phyloP scores from a whole-genome alignment of 2,113 vertebrate species.

The Colistium nudipinnis region DNA sequence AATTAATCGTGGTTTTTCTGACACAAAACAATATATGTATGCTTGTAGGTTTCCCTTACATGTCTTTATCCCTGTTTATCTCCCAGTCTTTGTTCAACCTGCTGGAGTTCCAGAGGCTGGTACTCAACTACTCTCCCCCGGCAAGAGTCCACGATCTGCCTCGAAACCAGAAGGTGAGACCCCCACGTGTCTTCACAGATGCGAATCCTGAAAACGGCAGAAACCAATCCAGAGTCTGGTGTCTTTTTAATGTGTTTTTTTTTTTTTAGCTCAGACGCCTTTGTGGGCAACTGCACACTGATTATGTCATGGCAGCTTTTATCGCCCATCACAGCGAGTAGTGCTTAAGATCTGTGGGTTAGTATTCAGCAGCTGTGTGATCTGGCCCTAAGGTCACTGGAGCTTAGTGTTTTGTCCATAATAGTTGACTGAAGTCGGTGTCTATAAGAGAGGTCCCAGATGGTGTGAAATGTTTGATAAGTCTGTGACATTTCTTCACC shows the following conservation, averaged over 20 bases:
- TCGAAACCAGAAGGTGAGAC: conserved; percentile 94
- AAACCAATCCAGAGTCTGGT: background rate
- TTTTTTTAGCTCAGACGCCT: background rate
- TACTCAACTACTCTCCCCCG: conserved; percentile 94
- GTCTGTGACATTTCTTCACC: background rate
- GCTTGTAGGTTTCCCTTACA: background rate
- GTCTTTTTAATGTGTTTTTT: background rate
- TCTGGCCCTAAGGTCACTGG: conserved; percentile 22
- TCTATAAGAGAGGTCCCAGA: background rate
- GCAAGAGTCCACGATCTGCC: conserved; percentile 91
- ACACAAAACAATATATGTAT: background rate
- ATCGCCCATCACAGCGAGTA: conserved; percentile 20
- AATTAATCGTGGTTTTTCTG: background rate
- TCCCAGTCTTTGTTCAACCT: conserved; percentile 82
- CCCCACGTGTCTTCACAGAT: background rate
- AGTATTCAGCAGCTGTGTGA: conserved; percentile 37
- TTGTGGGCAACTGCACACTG: background rate
- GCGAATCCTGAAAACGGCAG: background rate
- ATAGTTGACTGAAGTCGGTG: conserved; percentile 5
- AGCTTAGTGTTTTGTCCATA: conserved; percentile 27
- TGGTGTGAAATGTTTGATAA: conserved; percentile 9
- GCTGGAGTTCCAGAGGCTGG: conserved; percentile 97
- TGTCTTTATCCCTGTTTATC: background rate
- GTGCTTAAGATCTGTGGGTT: conserved; percentile 18
- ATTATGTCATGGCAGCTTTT: conserved; percentile 1